Conservation (phyloP, 2,113 vertebrate species). For the Pheucticus melanocephalus region DNA sequence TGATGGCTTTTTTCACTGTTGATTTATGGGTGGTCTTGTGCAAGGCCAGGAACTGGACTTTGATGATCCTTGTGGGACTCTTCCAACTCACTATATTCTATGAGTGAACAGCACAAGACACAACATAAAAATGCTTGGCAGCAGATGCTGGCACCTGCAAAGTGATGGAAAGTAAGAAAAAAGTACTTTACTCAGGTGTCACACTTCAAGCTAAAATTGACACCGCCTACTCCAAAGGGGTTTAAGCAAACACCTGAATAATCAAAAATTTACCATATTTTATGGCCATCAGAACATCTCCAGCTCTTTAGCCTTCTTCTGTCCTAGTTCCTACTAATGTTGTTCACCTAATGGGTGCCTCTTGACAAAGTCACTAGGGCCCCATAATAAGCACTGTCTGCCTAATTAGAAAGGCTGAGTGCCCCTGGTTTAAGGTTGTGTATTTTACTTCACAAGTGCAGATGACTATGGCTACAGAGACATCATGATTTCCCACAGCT, state of each 20-base stretch:
- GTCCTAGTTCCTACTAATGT: background rate
- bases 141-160: background rate
- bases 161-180: background rate
- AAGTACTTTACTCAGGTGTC: background rate
- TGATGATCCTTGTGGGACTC: background rate
- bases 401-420: background rate
- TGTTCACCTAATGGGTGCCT: background rate
- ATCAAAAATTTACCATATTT: background rate
- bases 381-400: background rate
- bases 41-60: background rate
- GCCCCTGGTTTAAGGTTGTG: background rate
- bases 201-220: background rate
- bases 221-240: background rate
- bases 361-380: background rate
- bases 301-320: background rate
- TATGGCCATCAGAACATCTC: background rate
- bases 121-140: background rate
- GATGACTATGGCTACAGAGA: background rate
- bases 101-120: background rate
- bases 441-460: background rate
- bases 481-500: background rate
- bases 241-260: background rate
- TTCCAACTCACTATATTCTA: background rate
- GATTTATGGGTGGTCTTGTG: background rate
- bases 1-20: background rate